Percentiles rank a stretch among this genome's conserved stretches.
phyloP scores from a whole-genome alignment of 2,888 invertebrate species.

The Hoplodrina blanda region DNA sequence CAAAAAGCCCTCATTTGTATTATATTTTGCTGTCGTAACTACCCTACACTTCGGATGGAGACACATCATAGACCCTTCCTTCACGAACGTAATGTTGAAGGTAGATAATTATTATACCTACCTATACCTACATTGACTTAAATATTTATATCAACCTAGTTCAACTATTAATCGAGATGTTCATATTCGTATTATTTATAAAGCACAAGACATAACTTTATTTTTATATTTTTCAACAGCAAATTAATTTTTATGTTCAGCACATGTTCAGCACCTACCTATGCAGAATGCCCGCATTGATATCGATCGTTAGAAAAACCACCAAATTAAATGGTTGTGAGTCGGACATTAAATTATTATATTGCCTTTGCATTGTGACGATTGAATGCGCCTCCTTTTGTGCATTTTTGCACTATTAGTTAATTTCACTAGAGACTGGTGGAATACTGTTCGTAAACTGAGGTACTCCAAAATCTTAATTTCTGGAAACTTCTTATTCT shows the following conservation, averaged over 20 bases:
- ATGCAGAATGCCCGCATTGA: slow-evolving; percentile 17
- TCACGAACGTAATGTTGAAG: slow-evolving; percentile 23
- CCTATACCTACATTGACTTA: no score
- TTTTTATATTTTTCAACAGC: no score
- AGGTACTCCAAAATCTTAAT: no score
- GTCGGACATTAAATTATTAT: background rate
- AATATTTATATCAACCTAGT: no score
- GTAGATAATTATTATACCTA: background rate
- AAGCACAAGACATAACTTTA: no score
- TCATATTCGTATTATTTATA: no score
- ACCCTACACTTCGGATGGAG: background rate
- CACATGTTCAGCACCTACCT: background rate
- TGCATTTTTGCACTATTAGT: no score
- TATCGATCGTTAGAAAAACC: slow-evolving; percentile 20
- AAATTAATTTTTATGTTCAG: no score
- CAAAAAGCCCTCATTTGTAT: slow-evolving; percentile 17
- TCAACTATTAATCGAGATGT: background rate
- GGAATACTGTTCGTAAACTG: no score
- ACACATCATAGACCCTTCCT: background rate
- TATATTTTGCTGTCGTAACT: slow-evolving; percentile 2
- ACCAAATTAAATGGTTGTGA: background rate
- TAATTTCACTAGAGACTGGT: no score
- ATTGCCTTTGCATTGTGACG: background rate
- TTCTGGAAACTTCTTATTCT: no score
- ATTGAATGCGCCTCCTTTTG: no score